phyloP scores from a whole-genome alignment of 2,797 vertebrate genomes.

The Halcyon badia region DNA sequence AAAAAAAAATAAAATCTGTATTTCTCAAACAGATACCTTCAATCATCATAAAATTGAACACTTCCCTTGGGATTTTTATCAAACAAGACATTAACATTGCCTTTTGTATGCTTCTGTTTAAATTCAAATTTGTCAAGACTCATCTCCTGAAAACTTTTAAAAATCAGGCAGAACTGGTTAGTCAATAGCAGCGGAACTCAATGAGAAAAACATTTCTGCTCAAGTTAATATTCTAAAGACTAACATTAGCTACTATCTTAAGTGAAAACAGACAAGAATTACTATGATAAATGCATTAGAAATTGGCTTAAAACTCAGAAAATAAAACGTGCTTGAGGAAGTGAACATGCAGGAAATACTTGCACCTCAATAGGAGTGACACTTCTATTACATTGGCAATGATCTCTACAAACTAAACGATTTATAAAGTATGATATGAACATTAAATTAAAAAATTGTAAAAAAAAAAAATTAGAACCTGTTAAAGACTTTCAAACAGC shows the following conservation, averaged over 20 bases:
- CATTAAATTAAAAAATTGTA: background rate
- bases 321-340: background rate
- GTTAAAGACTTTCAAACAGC: background rate
- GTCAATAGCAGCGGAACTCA: background rate
- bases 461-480: background rate
- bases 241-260: background rate
- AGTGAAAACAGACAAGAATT: background rate
- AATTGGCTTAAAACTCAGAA: background rate
- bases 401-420: background rate
- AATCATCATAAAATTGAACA: constrained; percentile 45
- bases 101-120: background rate
- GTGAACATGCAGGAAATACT: background rate
- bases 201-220: background rate
- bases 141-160: background rate
- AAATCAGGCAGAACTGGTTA: background rate
- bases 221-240: background rate
- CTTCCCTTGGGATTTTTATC: background rate
- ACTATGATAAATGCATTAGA: background rate
- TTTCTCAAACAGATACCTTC: constrained; percentile 52
- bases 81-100: background rate
- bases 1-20: background rate
- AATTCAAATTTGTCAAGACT: background rate
- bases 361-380: background rate
- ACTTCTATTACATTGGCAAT: background rate
- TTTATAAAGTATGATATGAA: background rate